phyloP scores from a whole-genome alignment of 2,797 vertebrate genomes.

The Leontocebus nigricollis region DNA sequence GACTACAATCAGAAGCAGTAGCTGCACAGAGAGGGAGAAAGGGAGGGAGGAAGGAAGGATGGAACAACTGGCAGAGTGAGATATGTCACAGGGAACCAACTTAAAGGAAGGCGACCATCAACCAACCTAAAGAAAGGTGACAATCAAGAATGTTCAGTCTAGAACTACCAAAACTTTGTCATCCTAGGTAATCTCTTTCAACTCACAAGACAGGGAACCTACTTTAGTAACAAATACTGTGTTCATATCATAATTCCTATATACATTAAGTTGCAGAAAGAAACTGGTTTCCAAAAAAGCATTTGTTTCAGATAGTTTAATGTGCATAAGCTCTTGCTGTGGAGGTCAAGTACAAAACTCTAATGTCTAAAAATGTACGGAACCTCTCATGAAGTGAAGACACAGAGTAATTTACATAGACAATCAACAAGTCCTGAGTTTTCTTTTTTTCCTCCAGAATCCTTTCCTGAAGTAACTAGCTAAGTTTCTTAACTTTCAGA shows the following conservation, averaged over 20 bases:
- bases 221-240: not conserved
- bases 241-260: not conserved
- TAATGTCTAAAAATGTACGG: not conserved
- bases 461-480: not conserved
- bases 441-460: not conserved
- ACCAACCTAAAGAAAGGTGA: not conserved
- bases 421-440: not conserved
- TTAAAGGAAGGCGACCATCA: not conserved
- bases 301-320: not conserved
- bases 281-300: not conserved
- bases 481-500: constrained; percentile 9
- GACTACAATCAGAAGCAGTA: not conserved
- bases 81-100: not conserved
- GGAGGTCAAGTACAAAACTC: not conserved
- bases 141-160: not conserved
- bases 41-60: not conserved
- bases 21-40: rapidly evolving
- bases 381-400: not conserved
- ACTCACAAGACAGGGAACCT: not conserved
- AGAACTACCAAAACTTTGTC: not conserved
- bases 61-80: rapidly evolving
- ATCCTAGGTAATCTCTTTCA: not conserved
- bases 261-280: not conserved
- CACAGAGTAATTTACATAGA: not conserved
- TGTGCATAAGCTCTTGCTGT: not conserved